Conservation (phyloP, 2,113 vertebrate genomes). For the Meles meles region DNA sequence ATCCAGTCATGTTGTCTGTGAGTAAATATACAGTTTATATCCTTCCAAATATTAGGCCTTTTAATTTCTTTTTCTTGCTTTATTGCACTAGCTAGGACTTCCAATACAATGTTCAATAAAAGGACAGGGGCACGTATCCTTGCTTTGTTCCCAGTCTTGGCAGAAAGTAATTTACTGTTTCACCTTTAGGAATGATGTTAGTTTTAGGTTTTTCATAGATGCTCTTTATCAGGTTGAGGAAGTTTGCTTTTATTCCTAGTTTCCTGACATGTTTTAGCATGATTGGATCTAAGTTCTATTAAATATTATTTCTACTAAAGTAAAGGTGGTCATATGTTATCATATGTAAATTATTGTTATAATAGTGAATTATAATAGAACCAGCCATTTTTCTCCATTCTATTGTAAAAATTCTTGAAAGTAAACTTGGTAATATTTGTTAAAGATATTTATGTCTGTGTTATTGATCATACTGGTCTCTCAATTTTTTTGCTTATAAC, state of each 20-base stretch:
- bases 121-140: neutral
- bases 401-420: neutral
- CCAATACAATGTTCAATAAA: neutral
- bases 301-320: neutral
- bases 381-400: neutral
- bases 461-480: neutral
- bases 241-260: neutral
- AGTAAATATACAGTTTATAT: neutral
- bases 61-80: neutral
- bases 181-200: neutral
- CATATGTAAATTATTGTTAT: neutral
- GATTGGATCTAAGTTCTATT: neutral
- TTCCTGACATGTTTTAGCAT: slow-evolving; percentile 17
- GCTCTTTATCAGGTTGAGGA: neutral
- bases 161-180: neutral
- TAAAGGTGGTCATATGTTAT: neutral
- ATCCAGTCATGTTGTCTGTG: neutral
- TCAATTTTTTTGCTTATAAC: neutral
- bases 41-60: neutral
- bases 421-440: neutral
- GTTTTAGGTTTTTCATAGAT: neutral
- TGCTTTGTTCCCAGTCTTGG: neutral
- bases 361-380: neutral
- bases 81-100: neutral
- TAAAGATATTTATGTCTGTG: neutral